Conservation (phyloP, 2,888 invertebrate species). For the Mellilla xanthometata region DNA sequence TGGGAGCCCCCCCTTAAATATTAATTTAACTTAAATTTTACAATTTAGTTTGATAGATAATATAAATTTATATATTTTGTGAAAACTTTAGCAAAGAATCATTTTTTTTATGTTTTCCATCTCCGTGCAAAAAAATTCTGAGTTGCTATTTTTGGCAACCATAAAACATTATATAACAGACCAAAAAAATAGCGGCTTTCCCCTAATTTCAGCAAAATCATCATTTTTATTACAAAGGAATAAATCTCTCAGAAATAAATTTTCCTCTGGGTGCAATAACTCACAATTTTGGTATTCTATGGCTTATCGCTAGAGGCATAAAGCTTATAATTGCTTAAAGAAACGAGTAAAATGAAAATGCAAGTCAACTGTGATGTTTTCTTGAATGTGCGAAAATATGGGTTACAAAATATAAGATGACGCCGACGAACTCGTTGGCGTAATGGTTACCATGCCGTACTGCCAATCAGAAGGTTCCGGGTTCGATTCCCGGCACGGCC, state of each 20-base stretch:
- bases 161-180: constrained; percentile 4
- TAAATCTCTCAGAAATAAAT: constrained; percentile 6
- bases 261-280: constrained; percentile 9
- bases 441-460: no score
- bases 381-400: constrained; percentile 26
- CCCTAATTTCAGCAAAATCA: constrained; percentile 10
- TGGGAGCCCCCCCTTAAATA: no score
- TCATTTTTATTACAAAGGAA: constrained; percentile 16
- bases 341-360: constrained; percentile 19
- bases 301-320: constrained; percentile 5
- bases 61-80: no score
- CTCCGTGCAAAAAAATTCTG: no score
- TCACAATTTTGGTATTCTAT: not conserved
- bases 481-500: no score
- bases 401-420: constrained; percentile 20
- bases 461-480: no score
- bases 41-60: no score
- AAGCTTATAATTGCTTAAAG: constrained; percentile 13
- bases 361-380: constrained; percentile 28
- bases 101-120: no score
- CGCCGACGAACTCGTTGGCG: no score
- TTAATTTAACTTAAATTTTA: no score
- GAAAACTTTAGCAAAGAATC: no score
- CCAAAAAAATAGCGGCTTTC: constrained; percentile 3
- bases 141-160: not conserved